phyloP scores from a whole-genome alignment of 2,888 invertebrate species.

The Criorhina ranunculi region DNA sequence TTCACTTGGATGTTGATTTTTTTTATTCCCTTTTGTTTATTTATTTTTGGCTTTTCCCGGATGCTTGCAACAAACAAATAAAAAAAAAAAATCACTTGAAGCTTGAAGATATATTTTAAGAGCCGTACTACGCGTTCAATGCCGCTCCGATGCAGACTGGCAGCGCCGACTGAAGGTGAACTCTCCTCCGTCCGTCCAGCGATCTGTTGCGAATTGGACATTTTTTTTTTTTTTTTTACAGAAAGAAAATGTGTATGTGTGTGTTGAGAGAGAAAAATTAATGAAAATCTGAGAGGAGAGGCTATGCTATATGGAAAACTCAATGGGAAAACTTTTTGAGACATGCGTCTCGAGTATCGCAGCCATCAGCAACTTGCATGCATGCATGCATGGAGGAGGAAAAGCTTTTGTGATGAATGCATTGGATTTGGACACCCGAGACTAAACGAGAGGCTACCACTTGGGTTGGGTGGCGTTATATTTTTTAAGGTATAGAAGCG shows the following conservation, averaged over 20 bases:
- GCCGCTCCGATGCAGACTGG: slow-evolving; percentile 75
- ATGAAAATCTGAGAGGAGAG: slow-evolving; percentile 35
- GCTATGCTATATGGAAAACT: slow-evolving; percentile 45
- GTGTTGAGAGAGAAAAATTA: slow-evolving; percentile 10
- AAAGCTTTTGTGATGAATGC: slow-evolving; percentile 60
- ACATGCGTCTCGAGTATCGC: slow-evolving; percentile 61
- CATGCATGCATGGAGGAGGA: slow-evolving; percentile 20
- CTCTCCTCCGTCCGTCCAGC: slow-evolving; percentile 71
- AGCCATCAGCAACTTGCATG: neutral
- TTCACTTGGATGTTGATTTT: slow-evolving; percentile 32
- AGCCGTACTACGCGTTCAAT: slow-evolving; percentile 67
- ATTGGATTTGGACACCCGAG: slow-evolving; percentile 55
- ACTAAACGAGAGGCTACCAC: slow-evolving; percentile 18
- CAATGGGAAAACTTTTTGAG: slow-evolving; percentile 45
- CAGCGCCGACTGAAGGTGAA: slow-evolving; percentile 72
- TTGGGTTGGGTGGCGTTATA: slow-evolving; percentile 36
- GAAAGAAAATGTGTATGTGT: neutral
- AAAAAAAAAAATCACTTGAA: slow-evolving; percentile 9
- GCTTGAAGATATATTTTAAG: slow-evolving; percentile 21
- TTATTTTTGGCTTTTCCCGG: slow-evolving; percentile 50
- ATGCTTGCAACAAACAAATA: slow-evolving; percentile 22
- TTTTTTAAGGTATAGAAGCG: slow-evolving; percentile 29
- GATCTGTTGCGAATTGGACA: slow-evolving; percentile 75
- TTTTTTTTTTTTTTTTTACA: slow-evolving; percentile 16
- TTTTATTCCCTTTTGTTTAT: slow-evolving; percentile 42